Conservation (phyloP, 2,888 invertebrate genomes). For the Prosapia bicincta region DNA sequence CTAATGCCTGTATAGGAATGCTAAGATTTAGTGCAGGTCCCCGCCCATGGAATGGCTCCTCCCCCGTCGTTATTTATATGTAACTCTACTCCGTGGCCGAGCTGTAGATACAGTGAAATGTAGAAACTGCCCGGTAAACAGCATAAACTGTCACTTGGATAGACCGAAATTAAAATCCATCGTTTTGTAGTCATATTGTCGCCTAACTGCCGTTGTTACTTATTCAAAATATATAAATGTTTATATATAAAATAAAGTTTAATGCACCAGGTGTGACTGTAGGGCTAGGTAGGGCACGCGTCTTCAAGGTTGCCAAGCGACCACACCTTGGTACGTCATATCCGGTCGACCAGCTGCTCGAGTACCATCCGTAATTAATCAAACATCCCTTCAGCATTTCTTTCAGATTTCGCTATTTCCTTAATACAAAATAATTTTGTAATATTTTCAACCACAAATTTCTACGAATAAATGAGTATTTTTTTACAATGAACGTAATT, state of each 20-base stretch:
- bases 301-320: not conserved
- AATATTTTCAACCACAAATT: no score
- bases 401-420: not conserved
- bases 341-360: not conserved
- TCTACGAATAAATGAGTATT: no score
- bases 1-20: not conserved
- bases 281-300: slow-evolving; percentile 2
- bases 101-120: not conserved
- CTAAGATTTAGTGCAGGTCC: not conserved
- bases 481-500: no score
- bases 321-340: not conserved
- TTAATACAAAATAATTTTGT: not conserved
- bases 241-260: not conserved
- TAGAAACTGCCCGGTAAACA: not conserved
- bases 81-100: not conserved
- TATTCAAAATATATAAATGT: not conserved
- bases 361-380: not conserved
- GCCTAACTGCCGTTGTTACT: not conserved
- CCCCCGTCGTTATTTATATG: not conserved
- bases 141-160: not conserved
- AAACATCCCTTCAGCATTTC: not conserved
- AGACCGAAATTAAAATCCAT: not conserved
- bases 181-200: not conserved
- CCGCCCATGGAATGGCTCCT: not conserved
- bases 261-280: not conserved